Evolutionary conservation across 2,888 invertebrate genomes (phyloP), one percentile per base, ranked within the genome.

Genomic region (Micoletzkya japonica): DNA sequence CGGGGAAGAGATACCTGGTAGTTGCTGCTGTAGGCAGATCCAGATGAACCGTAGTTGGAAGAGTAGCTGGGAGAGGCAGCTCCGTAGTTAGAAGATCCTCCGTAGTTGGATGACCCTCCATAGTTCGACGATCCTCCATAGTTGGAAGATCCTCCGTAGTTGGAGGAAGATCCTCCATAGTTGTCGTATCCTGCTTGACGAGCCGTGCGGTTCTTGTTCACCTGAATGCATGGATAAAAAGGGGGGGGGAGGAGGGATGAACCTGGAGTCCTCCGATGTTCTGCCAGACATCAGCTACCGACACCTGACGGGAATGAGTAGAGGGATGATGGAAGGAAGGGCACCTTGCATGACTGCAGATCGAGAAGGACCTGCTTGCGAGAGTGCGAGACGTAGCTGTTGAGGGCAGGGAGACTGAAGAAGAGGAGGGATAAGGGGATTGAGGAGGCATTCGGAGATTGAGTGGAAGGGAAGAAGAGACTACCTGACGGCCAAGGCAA

Each of bases 201-300:
- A 14, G 61, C 61, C 36, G 75, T 75, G 32, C 75, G 64, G 72
- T 75, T 75, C 3, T 10, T 28, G 10, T 50, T 49, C 32, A 32
- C 28, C 6, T 28, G 30, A 4, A 20, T 30, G 28, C 30, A 30
- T 4, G 6, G 28, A 26, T 6, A 24, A 26, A 7, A 56, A 4
- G 14, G 56, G 44, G 20, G 10, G 44, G 20, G 44, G 44, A 44
- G 44, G 10, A 44, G 44, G 10, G 44, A 14, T n/a, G n/a, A n/a
- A 61, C 61, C 61, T 61, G 61, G 20, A 61, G 14, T 1, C 10
- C 24, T 20, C 30, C 52, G 17, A 64, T 64, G 24, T 37, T 37
- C 4, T 26, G 36, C 28, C 20, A 44, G 10, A 66, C 64, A 3
- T 39, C 64, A 2, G 32, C 64, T 2, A 66, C 37, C 17, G 64